A percentile compares a stretch with the other conserved stretches of the same genome.
These are phyloP conservation scores for Nebria ingens DNA, from an alignment of 1,140 invertebrate genomes.

Conservation along the genomic window DNA sequence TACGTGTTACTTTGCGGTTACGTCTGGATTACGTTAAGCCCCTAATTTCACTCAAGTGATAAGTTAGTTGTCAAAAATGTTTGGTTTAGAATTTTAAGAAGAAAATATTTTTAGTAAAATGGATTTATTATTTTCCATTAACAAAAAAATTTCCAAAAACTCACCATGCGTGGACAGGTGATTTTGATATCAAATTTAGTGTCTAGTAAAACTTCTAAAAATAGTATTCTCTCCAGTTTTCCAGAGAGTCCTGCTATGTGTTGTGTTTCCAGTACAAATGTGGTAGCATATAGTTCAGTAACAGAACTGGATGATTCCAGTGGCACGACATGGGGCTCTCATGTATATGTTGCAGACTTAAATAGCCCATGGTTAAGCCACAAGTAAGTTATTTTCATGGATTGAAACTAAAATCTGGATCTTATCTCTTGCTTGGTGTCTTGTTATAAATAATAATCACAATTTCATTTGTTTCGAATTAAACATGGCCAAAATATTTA, in stretches of 20 bases:
- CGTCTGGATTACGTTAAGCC: too few relatives aligned
- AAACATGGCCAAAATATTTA: background rate
- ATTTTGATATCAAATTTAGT: background rate
- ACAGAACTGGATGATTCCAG: slow-evolving; percentile 54
- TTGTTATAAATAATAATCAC: too few relatives aligned
- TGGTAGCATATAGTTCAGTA: slow-evolving; percentile 68
- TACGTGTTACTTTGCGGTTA: too few relatives aligned
- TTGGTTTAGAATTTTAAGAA: too few relatives aligned
- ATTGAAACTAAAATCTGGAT: too few relatives aligned
- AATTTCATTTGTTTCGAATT: background rate
- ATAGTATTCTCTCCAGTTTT: background rate
- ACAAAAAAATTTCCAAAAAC: slow-evolving; percentile 10
- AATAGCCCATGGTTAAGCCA: slow-evolving; percentile 75
- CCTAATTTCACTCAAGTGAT: too few relatives aligned
- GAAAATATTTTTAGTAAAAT: too few relatives aligned
- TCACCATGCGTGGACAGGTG: background rate
- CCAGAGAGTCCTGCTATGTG: background rate
- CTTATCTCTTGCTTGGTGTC: too few relatives aligned
- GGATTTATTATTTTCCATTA: background rate
- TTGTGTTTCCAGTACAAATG: slow-evolving; percentile 58
- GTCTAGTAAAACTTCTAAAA: background rate
- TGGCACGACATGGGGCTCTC: slow-evolving; percentile 57
- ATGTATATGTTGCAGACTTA: slow-evolving; percentile 79
- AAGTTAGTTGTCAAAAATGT: slow-evolving; percentile 16
- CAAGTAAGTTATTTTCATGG: slow-evolving; percentile 43